phyloP scores from a whole-genome alignment of 2,113 vertebrate genomes.

The Aptenodytes forsteri region DNA sequence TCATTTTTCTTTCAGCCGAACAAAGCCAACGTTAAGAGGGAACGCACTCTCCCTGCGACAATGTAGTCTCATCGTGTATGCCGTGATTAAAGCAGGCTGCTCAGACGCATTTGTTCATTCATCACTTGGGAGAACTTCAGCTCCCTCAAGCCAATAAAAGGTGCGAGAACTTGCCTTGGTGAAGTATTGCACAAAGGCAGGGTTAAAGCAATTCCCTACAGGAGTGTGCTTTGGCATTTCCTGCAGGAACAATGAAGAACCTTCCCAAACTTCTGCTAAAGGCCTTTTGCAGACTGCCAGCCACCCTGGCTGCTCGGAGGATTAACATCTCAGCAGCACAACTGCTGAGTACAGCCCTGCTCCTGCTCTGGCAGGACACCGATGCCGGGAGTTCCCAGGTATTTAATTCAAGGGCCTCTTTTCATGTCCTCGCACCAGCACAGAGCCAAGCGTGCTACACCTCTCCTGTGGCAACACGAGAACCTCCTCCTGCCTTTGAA shows the following conservation, averaged over 20 bases:
- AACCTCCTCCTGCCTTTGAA: background rate
- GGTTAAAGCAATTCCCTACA: background rate
- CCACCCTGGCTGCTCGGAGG: background rate
- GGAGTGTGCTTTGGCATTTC: background rate
- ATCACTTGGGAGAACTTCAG: background rate
- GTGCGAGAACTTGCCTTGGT: background rate
- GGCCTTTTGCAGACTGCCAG: background rate
- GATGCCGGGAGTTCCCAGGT: accelerated
- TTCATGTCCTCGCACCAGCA: background rate
- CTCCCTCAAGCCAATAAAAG: background rate
- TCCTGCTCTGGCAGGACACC: background rate
- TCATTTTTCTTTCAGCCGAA: background rate
- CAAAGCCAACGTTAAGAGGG: background rate
- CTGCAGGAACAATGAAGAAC: background rate
- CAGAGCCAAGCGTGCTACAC: background rate
- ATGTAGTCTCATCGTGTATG: accelerated
- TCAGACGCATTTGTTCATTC: background rate
- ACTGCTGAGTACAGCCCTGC: background rate
- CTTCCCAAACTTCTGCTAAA: background rate
- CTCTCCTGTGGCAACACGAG: background rate
- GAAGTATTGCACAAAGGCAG: background rate
- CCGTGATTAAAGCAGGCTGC: background rate
- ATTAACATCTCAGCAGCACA: background rate
- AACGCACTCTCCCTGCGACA: background rate
- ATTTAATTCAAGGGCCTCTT: background rate